Evolutionary conservation across 2,113 vertebrate genomes (phyloP).

Genomic region (Myrmecophaga tridactyla): DNA sequence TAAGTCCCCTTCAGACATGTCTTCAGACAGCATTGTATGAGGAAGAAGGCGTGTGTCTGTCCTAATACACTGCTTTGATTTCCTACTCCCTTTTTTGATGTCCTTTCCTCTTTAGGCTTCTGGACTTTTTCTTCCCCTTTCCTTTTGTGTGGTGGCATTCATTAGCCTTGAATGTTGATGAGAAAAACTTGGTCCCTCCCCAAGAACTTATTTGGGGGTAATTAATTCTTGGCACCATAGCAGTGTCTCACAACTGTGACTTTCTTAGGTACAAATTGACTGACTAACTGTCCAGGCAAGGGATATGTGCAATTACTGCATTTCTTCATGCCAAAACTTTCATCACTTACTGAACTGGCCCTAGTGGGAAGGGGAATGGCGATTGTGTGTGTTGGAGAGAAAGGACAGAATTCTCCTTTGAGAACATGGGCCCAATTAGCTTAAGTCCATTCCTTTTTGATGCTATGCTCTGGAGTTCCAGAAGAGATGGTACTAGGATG

Average conservation of each 20-base stretch:
- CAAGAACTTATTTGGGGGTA: slow-evolving; percentile 83
- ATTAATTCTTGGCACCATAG: slow-evolving; percentile 82
- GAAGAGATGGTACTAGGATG: neutral
- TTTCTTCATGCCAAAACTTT: slow-evolving; percentile 79
- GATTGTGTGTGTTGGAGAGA: slow-evolving; percentile 46
- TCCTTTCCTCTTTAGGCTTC: slow-evolving; percentile 61
- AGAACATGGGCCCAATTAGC: neutral
- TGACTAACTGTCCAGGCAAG: slow-evolving; percentile 78
- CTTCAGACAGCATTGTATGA: neutral
- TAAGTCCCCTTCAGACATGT: neutral
- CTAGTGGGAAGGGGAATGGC: slow-evolving; percentile 45
- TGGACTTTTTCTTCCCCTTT: slow-evolving; percentile 51
- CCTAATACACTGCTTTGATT: slow-evolving; percentile 34
- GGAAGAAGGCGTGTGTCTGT: neutral
- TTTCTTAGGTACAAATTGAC: slow-evolving; percentile 75
- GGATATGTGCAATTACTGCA: slow-evolving; percentile 73
- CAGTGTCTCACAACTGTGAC: slow-evolving; percentile 79
- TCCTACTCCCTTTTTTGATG: slow-evolving; percentile 39
- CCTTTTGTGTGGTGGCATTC: slow-evolving; percentile 21
- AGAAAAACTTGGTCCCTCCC: slow-evolving; percentile 80
- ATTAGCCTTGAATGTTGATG: slow-evolving; percentile 72
- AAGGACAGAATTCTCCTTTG: slow-evolving; percentile 40
- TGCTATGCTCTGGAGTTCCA: neutral
- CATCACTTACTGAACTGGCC: slow-evolving; percentile 69
- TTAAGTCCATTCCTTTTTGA: neutral